Evolutionary conservation across 2,888 invertebrate genomes (phyloP), one percentile per base, ranked within the genome.

Genomic region (Mellilla xanthometata): DNA sequence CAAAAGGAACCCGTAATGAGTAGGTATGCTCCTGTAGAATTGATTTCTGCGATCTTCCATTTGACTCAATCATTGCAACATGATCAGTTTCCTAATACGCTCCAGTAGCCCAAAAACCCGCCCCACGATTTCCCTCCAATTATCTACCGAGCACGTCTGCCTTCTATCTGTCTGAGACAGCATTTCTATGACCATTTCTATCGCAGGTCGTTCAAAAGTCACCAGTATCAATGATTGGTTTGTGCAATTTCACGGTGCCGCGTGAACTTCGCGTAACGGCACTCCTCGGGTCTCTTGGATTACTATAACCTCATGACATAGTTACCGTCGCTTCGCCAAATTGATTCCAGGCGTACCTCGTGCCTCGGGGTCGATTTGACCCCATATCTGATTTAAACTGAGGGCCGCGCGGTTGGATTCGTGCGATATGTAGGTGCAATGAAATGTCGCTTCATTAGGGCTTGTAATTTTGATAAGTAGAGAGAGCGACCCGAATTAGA

Each of bases 241-340:
- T 74, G 76, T 76, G 74, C 77, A 76, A 83, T 81, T 82, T 79
- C 81, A 79, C 72, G 71, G 69, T 68, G 56, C 73, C 67, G 76
- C 77, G 76, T 74, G 81, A 81, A 80, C 79, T 58, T 62, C 69
- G 70, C 57, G 62, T 84, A 84, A 85, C 82, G 83, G 84, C 68
- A 53, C 54, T 56, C 50, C 40, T 52, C 59, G 2, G 57, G 54
- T 55, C 57, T 70, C 75, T 76, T 68, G 72, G 70, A 76, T 81
- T 75, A 81, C 79, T 76, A 72, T 81, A 85, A 84, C 86, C 86
- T 76, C 78, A 60, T 86, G 77, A 78, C 87, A 85, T 70, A 83
- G 76, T 81, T 84, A 67, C 57, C 61, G 67, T 72, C 72, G 71
- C 73, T 73, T 69, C 68, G 64, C 65, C 69, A 81, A 83, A 85